Conservation (phyloP, 2,797 vertebrate genomes). For the Sebastes nivosus region DNA sequence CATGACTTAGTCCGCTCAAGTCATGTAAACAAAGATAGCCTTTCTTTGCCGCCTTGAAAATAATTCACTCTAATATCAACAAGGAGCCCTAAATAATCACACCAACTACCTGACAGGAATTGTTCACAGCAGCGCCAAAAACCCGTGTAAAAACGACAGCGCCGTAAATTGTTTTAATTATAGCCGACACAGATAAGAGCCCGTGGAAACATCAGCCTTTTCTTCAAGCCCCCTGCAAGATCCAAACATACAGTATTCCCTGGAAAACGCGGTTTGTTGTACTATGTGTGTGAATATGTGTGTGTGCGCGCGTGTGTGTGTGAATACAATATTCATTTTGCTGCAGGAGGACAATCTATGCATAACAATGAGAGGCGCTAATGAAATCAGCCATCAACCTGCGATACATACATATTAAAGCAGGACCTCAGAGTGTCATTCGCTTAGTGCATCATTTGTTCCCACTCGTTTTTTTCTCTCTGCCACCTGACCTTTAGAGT, state of each 20-base stretch:
- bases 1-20: conserved; percentile 50
- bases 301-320: conserved; percentile 77
- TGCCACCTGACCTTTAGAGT: conserved; percentile 81
- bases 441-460: conserved; percentile 94
- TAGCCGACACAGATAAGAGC: conserved; percentile 72
- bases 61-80: conserved; percentile 60
- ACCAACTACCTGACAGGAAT: conserved; percentile 67
- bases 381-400: conserved; percentile 99
- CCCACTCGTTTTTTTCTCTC: conserved; percentile 83
- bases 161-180: conserved; percentile 80
- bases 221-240: conserved; percentile 73
- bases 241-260: conserved; percentile 77
- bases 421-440: conserved; percentile 94
- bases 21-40: conserved; percentile 53
- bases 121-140: conserved; percentile 62
- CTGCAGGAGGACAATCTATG: conserved; percentile 99
- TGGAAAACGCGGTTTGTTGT: conserved; percentile 73
- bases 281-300: conserved; percentile 74
- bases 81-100: conserved; percentile 65
- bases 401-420: conserved; percentile 99
- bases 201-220: conserved; percentile 76
- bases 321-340: conserved; percentile 99
- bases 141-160: conserved; percentile 70
- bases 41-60: conserved; percentile 43
- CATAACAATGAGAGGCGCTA: conserved; percentile 99